Evolutionary conservation across 1,140 invertebrate species (phyloP).

Genomic region (Leptopilina clavipes): DNA sequence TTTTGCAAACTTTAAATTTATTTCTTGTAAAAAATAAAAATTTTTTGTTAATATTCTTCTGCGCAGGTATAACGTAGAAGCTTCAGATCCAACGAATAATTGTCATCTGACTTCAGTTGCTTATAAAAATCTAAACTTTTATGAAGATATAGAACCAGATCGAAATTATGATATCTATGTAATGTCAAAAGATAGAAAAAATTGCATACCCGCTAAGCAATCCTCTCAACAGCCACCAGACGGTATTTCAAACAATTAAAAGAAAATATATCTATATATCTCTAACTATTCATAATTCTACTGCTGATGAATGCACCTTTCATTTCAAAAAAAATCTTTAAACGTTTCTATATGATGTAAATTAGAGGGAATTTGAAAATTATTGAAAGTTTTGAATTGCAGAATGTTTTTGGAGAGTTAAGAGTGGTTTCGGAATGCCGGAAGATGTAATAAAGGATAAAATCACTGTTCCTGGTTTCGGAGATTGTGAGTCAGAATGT

Average conservation of each 20-base stretch:
- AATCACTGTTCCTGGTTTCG: constrained; percentile 79
- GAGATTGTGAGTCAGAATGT: constrained; percentile 85
- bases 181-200: constrained; percentile 75
- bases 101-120: constrained; percentile 83
- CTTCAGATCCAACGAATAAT: constrained; percentile 78
- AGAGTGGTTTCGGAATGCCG: constrained; percentile 81
- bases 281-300: neutral
- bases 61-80: constrained; percentile 70
- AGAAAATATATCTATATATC: constrained; percentile 10
- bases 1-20: neutral
- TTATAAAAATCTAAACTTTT: constrained; percentile 81
- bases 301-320: neutral
- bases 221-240: constrained; percentile 51
- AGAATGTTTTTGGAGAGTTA: constrained; percentile 88
- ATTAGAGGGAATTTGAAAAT: neutral
- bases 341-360: neutral
- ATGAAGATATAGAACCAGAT: constrained; percentile 83
- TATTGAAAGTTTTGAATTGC: constrained; percentile 58
- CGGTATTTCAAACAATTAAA: constrained; percentile 52
- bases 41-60: neutral
- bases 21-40: neutral
- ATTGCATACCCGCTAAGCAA: constrained; percentile 51
- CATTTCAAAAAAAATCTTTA: neutral
- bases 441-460: constrained; percentile 79
- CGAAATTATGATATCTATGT: constrained; percentile 87